These are phyloP conservation scores for Spodoptera littoralis DNA, from an alignment of 2,888 invertebrate species.

Conservation along the genomic window DNA sequence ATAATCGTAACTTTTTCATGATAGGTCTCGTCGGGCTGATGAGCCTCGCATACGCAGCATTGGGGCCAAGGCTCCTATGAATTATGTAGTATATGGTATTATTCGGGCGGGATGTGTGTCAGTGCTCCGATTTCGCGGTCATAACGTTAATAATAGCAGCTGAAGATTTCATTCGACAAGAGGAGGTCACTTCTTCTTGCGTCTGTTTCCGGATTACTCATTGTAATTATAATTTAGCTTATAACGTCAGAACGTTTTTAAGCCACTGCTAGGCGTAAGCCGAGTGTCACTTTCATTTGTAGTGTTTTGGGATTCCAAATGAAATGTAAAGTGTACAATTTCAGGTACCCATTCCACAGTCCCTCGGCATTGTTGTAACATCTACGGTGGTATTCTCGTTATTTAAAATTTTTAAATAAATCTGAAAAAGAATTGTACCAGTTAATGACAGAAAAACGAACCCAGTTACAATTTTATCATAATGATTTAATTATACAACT, in stretches of 20 bases:
- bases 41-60: slow-evolving; percentile 69
- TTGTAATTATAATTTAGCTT: slow-evolving; percentile 58
- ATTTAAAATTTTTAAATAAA: no score
- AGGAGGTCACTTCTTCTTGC: slow-evolving; percentile 80
- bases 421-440: no score
- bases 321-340: neutral
- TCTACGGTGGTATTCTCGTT: no score
- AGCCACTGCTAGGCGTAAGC: slow-evolving; percentile 26
- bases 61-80: slow-evolving; percentile 87
- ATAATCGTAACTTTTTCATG: slow-evolving; percentile 52
- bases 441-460: no score
- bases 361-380: no score
- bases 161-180: slow-evolving; percentile 83
- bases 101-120: slow-evolving; percentile 85
- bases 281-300: slow-evolving; percentile 19
- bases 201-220: slow-evolving; percentile 77
- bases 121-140: slow-evolving; percentile 86
- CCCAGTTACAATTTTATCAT: no score
- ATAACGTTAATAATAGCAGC: slow-evolving; percentile 82
- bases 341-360: no score
- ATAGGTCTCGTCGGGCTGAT: slow-evolving; percentile 58
- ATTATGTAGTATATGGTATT: slow-evolving; percentile 88
- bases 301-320: neutral
- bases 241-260: slow-evolving; percentile 28
- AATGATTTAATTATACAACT: no score